phyloP scores from a whole-genome alignment of 2,888 invertebrate genomes.

The Dorcus parallelipipedus region DNA sequence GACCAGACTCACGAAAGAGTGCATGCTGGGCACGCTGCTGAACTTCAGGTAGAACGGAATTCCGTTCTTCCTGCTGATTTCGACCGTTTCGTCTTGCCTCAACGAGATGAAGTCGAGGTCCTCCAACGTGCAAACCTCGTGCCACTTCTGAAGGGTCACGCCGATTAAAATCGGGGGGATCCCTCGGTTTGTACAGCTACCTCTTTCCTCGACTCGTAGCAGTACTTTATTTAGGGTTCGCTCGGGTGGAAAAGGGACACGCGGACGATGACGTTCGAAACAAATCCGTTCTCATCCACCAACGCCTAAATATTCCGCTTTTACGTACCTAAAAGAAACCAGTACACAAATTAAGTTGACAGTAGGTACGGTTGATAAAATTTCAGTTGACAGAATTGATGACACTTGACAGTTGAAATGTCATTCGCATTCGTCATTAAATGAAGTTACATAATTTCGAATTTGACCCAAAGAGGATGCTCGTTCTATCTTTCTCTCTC shows the following conservation, averaged over 20 bases:
- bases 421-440: too few species aligned
- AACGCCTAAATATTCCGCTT: slow-evolving; percentile 69
- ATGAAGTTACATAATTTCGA: too few species aligned
- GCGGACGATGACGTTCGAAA: slow-evolving; percentile 62
- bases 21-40: slow-evolving; percentile 60
- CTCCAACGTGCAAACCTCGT: slow-evolving; percentile 73
- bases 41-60: slow-evolving; percentile 74
- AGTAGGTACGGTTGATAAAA: too few species aligned
- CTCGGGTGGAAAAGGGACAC: slow-evolving; percentile 63
- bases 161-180: too few species aligned
- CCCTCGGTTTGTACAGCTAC: slow-evolving; percentile 41
- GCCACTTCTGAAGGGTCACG: slow-evolving; percentile 56
- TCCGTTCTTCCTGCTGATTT: slow-evolving; percentile 74
- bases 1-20: slow-evolving; percentile 77
- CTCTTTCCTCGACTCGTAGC: slow-evolving; percentile 59
- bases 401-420: neutral
- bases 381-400: neutral
- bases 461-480: too few species aligned
- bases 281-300: slow-evolving; percentile 66
- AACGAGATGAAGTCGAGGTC: slow-evolving; percentile 81
- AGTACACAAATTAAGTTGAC: too few species aligned
- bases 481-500: too few species aligned
- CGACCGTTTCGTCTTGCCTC: slow-evolving; percentile 66
- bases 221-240: slow-evolving; percentile 66
- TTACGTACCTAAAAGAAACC: slow-evolving; percentile 57